Base-by-base conservation (phyloP, 1,140 invertebrate species). In the Caerostris darwini region DNA sequence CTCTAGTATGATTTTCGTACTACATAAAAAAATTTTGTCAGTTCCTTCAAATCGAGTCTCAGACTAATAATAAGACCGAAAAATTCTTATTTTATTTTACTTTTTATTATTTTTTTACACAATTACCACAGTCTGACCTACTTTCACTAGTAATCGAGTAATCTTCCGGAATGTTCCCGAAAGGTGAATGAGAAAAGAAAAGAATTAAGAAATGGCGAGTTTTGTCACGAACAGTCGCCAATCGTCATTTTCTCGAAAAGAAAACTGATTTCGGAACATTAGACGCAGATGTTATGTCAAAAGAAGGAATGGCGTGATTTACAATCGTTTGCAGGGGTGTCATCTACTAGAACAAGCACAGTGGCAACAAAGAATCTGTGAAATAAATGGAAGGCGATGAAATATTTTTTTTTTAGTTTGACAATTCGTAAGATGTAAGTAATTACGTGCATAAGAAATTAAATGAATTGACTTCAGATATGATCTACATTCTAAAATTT, bases 221-320 rank as follows among this genome's bases (percentile, higher is more conserved):
- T 53, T 56, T 57, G 82, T 83, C 82, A 83, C 82, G 82, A 34
- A 19, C 56, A 83, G 54, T 83, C 82, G n/a, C 14, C 14, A 83
- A 83, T 83, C 56, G 82, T 83, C 82, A 83, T 83, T 83, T 57
- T 83, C 34, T n/a, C n/a, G 8, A 3, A 17, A 58, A 58, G 57
- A 17, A 56, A 83, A 83, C 54, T 83, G 82, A 83, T 83, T 83
- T 83, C n/a, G 82, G 14, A 83, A 57, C 82, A n/a, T 83, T 83
- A 83, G 82, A 57, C 54, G 54, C 82, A 83, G 54, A 83, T 57
- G 56, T 83, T 83, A 56, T 56, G 19, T 82, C 82, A 56, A 19
- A 57, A 64, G 17, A 17, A 83, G 82, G 71, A 53, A 77, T 77
- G 34, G 71, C 71, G 71, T 77, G 71, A 77, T 34, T 50, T 12